Evolutionary conservation across 2,797 vertebrate genomes (phyloP).

Genomic region (Lacerta agilis): DNA sequence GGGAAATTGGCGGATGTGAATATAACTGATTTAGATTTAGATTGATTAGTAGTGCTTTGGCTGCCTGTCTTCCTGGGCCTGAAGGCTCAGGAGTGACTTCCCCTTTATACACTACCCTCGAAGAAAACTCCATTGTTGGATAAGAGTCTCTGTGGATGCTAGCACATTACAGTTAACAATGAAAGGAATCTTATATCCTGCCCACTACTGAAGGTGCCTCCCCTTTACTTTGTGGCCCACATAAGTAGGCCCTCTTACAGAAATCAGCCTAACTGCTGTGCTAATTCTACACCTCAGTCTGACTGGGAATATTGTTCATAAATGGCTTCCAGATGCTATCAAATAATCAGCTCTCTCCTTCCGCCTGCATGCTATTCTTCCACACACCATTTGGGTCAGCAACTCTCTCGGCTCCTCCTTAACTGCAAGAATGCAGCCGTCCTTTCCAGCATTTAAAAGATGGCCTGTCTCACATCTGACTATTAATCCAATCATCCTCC

Average conservation of each 20-base stretch:
- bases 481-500: neutral
- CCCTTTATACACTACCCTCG: neutral
- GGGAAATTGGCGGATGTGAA: neutral
- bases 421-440: neutral
- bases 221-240: neutral
- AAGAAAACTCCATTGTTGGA: neutral
- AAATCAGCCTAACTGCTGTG: neutral
- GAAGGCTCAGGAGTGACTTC: neutral
- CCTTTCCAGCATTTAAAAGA: neutral
- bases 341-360: neutral
- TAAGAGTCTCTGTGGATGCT: neutral
- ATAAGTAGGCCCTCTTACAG: neutral
- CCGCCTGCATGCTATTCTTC: neutral
- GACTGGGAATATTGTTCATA: neutral
- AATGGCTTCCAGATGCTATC: constrained; percentile 47
- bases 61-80: neutral
- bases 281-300: neutral
- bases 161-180: neutral
- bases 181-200: constrained; percentile 15
- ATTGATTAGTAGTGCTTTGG: neutral
- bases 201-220: accelerated
- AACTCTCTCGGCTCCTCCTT: neutral
- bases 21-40: neutral
- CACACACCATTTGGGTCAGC: neutral
- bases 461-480: neutral